Base-by-base conservation (phyloP, 2,888 invertebrate species). In the Scaptodrosophila latifasciaeformis region DNA sequence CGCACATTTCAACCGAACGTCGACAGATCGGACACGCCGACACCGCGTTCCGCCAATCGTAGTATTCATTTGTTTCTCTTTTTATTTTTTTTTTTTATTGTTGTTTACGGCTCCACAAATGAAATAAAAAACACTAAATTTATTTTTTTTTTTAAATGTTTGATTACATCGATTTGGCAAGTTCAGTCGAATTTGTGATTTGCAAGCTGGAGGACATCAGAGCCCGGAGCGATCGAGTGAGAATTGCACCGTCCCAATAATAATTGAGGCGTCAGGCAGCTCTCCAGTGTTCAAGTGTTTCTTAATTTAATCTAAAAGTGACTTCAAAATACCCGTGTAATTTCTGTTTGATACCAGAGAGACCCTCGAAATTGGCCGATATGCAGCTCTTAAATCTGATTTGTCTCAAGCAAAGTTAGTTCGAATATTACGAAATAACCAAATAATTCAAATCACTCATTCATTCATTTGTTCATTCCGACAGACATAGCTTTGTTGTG, bases 181-280 rank as follows among this genome's bases (percentile, higher is more conserved):
- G 76, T 83, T 83, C 78, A 83, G 82, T 83, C 74, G 77, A 81
- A 66, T 75, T 74, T 75, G 67, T 74, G 81, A 78, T 79, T 81
- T 71, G 69, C 65, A 24, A 24, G 72, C 72, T 75, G 79, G 55
- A 71, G 76, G 72, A 78, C 9, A 65, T 68, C 42, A 52, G 17
- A 40, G 46, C 6, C 31, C 50, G 50, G 24, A 7, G 24, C 24
- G 7, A 7, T 24, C 7, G 4, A 7, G 24, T 24, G 4, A 24
- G 7, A 24, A 24, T 24, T 24, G 24, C 24, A 5, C 24, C 24
- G 7, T 24, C 3, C 7, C 24, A 7, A 44, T 35, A 57, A 13
- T 43, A 34, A 34, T 15, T 39, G 2, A 39, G 12, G n/a, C n/a
- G n/a, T n/a, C n/a, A n/a, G n/a, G n/a, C n/a, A n/a, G n/a, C n/a